Evolutionary conservation across 1,140 invertebrate genomes (phyloP), one percentile per base, ranked within the genome.

Genomic region (Asbolus verrucosus): DNA sequence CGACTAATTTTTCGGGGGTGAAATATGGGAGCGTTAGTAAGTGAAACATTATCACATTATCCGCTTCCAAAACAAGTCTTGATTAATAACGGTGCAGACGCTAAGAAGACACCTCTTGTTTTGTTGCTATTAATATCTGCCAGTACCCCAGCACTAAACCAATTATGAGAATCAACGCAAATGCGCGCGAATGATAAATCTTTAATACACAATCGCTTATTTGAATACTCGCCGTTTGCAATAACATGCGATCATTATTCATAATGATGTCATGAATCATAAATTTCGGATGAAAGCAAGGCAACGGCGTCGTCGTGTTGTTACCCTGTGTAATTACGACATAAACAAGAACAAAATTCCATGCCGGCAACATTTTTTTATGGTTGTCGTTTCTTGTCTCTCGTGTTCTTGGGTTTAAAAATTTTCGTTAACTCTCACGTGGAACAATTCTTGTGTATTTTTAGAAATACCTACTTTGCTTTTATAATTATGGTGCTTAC

Each of bases 111-210:
- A 73, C 62, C 71, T 69, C 67, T 73, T 73, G 62, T 73, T 73
- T 69, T 73, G 68, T 69, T 70, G 38, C 69, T 70, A 73, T 73
- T 73, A 73, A 73, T 73, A 73, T 73, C 71, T 73, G 71, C 54
- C 71, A 73, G 60, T 36, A 65, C 36, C 39, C 33, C 62, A 18
- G 50, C 60, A 54, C 70, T 72, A 67, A 72, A 72, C 65, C 66
- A 74, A 74, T 74, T 74, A 71, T 62, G 72, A 68, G 39, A 74
- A 74, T 72, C 62, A 72, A 63, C 69, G 65, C 62, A 62, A 72
- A 72, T 69, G 61, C 54, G 46, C 62, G 41, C 60, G 62, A 71
- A 74, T 71, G 69, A 74, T 74, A 74, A 74, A 74, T 74, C 69
- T 71, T 74, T 69, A 60, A 73, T 70, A 70, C 68, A 69, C 59